A percentile compares a stretch with the other conserved stretches of the same genome.
These are phyloP conservation scores for Silvanus unidentatus DNA, from an alignment of 2,888 invertebrate species.

Conservation along the genomic window DNA sequence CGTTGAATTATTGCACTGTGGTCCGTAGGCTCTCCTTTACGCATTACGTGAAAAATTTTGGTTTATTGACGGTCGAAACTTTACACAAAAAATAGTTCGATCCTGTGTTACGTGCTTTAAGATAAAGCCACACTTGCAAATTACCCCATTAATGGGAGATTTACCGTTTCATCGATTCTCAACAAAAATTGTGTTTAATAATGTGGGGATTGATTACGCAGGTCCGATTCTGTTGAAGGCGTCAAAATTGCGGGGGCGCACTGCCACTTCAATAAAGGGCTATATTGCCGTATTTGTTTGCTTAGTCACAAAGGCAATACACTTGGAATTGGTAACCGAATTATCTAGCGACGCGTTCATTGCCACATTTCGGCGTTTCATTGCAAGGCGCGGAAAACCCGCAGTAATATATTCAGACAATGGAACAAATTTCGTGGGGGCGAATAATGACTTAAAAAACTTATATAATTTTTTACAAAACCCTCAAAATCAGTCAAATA, in stretches of 20 bases:
- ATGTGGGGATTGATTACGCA: background rate
- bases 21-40: background rate
- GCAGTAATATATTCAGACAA: background rate
- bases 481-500: background rate
- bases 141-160: constrained; percentile 6
- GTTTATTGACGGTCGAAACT: background rate
- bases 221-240: background rate
- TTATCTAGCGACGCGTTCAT: background rate
- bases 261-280: background rate
- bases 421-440: constrained; percentile 2
- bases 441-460: background rate
- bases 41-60: constrained; percentile 7
- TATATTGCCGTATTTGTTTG: background rate
- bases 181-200: background rate
- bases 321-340: background rate
- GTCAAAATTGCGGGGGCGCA: background rate
- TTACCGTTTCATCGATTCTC: constrained; percentile 2
- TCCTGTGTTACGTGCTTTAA: constrained; percentile 7
- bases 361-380: background rate
- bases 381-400: background rate
- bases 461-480: background rate
- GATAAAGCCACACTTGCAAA: background rate
- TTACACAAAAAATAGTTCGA: constrained; percentile 1
- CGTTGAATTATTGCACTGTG: constrained; percentile 1
- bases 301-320: background rate